A percentile compares a stretch with the other conserved stretches of the same genome.
Conservation (phyloP, 2,113 vertebrate genomes). For the Paramisgurnus dabryanus region DNA sequence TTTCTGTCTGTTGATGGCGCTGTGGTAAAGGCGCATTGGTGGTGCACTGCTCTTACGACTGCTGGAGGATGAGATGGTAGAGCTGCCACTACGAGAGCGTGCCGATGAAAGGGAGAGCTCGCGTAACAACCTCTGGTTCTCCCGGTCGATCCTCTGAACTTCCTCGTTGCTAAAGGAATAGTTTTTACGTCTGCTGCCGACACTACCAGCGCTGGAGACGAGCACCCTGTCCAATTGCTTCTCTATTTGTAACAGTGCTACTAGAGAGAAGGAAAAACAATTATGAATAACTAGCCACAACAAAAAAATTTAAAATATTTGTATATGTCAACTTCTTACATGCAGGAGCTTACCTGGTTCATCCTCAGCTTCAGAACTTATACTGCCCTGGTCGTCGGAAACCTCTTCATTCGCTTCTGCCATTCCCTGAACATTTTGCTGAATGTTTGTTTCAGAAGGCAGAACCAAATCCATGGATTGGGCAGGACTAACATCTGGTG, state of each 20-base stretch:
- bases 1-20: constrained; percentile 85
- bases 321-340: neutral
- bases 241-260: neutral
- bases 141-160: constrained; percentile 84
- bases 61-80: constrained; percentile 41
- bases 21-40: constrained; percentile 77
- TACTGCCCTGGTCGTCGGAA: neutral
- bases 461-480: constrained; percentile 79
- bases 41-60: constrained; percentile 49
- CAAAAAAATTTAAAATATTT: neutral
- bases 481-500: constrained; percentile 82
- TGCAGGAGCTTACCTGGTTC: constrained; percentile 10
- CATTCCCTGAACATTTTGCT: constrained; percentile 69
- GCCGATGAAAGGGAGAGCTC: constrained; percentile 79
- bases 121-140: constrained; percentile 89
- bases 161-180: constrained; percentile 88
- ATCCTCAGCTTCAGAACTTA: constrained; percentile 43
- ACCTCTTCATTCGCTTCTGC: constrained; percentile 62
- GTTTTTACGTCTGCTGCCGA: constrained; percentile 77
- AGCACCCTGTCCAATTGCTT: constrained; percentile 36
- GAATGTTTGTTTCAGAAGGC: constrained; percentile 39
- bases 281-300: neutral
- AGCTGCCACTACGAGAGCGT: constrained; percentile 63
- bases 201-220: constrained; percentile 64
- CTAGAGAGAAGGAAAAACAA: neutral